Percentiles rank a stretch among this genome's conserved stretches.
phyloP scores from a whole-genome alignment of 2,113 vertebrate genomes.

The Aphyosemion australe region DNA sequence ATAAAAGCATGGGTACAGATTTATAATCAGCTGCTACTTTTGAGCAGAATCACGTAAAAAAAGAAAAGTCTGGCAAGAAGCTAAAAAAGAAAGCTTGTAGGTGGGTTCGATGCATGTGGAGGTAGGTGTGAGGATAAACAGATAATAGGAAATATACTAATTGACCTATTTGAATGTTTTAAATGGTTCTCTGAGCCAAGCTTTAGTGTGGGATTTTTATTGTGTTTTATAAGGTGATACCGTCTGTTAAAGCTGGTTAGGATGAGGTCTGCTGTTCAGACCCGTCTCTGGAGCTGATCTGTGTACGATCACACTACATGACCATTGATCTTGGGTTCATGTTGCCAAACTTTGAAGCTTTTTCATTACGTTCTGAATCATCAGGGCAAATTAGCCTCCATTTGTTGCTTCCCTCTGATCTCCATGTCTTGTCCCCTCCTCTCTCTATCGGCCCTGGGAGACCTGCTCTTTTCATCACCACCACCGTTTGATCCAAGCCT shows the following conservation, averaged over 20 bases:
- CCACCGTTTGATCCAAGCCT: constrained; percentile 57
- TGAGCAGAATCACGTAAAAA: neutral
- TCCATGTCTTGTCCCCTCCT: constrained; percentile 28
- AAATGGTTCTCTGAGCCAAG: no score
- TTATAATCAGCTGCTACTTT: neutral
- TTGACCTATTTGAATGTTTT: neutral
- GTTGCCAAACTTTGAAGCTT: constrained; percentile 58
- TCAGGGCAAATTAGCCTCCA: constrained; percentile 56
- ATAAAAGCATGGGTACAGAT: neutral
- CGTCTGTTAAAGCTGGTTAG: constrained; percentile 19
- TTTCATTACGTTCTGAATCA: constrained; percentile 38
- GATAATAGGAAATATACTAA: neutral
- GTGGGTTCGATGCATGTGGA: neutral
- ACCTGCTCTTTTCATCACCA: constrained; percentile 68
- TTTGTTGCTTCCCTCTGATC: constrained; percentile 63
- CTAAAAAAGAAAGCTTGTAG: neutral
- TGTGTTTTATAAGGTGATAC: no score
- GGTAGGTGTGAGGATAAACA: neutral
- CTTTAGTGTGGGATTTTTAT: no score
- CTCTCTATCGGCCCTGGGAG: constrained; percentile 43
- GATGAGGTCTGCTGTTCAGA: constrained; percentile 21
- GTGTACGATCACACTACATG: constrained; percentile 24
- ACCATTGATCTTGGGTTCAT: constrained; percentile 35
- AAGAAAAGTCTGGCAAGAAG: neutral
- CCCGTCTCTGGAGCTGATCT: constrained; percentile 17